Evolutionary conservation across 2,113 vertebrate genomes (phyloP).

Genomic region (Clinocottus analis): DNA sequence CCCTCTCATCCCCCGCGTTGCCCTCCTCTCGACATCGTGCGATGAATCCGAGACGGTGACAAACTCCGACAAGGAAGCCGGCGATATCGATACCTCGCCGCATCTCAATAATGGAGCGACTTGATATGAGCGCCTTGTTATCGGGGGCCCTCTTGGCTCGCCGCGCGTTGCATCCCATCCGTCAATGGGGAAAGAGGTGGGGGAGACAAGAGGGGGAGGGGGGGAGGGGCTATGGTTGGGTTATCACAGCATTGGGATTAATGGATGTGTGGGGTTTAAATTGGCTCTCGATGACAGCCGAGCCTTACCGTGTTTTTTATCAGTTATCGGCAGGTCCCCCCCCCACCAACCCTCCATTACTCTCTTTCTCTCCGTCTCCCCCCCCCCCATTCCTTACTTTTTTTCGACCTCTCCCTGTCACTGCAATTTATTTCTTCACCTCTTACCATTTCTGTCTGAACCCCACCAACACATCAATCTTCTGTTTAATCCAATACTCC

Average conservation of each 20-base stretch:
- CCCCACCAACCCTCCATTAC: too few species aligned
- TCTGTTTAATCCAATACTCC: constrained; percentile 56
- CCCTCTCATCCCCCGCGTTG: constrained; percentile 66
- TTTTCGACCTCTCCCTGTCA: constrained; percentile 29
- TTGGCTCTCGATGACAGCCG: constrained; percentile 70
- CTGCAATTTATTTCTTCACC: constrained; percentile 56
- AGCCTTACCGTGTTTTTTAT: constrained; percentile 67
- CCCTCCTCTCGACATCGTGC: constrained; percentile 81
- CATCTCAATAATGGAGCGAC: constrained; percentile 83
- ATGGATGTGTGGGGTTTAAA: constrained; percentile 73
- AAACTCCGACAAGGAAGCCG: constrained; percentile 85
- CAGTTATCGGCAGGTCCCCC: constrained; percentile 64
- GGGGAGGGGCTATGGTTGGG: constrained; percentile 38
- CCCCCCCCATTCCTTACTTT: constrained; percentile 16
- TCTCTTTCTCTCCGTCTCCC: constrained; percentile 39
- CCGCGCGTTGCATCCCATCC: constrained; percentile 84
- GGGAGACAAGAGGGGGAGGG: constrained; percentile 3
- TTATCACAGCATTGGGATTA: constrained; percentile 74
- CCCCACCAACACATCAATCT: constrained; percentile 40
- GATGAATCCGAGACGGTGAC: constrained; percentile 84
- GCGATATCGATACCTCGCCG: constrained; percentile 84
- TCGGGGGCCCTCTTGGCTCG: constrained; percentile 79
- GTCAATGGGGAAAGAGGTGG: constrained; percentile 79
- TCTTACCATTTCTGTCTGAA: constrained; percentile 47
- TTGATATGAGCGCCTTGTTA: constrained; percentile 84